Evolutionary conservation across 1,140 invertebrate species (phyloP).

Genomic region (Bradysia coprophila): DNA sequence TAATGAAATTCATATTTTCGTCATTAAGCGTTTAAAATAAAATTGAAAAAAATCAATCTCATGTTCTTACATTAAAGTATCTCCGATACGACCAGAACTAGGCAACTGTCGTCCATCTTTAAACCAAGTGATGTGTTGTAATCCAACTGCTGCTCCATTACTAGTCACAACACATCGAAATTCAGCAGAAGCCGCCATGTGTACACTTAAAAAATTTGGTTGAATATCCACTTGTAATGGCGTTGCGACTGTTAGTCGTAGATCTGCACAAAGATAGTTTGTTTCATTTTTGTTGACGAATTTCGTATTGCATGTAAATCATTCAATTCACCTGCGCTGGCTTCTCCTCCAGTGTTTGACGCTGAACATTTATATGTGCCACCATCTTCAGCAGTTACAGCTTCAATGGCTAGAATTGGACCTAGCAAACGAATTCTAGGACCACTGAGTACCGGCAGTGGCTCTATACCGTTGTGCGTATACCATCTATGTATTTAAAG

Average conservation of each 20-base stretch:
- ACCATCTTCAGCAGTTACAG: slow-evolving; percentile 46
- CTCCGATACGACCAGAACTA: slow-evolving; percentile 38
- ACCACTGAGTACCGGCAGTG: slow-evolving; percentile 38
- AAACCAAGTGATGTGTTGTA: slow-evolving; percentile 38
- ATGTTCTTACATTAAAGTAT: slow-evolving; percentile 41
- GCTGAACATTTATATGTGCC: slow-evolving; percentile 49
- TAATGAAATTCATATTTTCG: too few relatives aligned
- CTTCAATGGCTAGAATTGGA: slow-evolving; percentile 50
- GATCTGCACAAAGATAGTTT: too few relatives aligned
- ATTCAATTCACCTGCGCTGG: too few relatives aligned
- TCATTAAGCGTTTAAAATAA: too few relatives aligned
- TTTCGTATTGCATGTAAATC: too few relatives aligned
- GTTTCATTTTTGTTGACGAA: too few relatives aligned
- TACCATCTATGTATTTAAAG: slow-evolving; percentile 37
- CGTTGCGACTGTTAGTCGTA: slow-evolving; percentile 39
- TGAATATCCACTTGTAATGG: slow-evolving; percentile 50
- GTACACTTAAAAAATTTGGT: slow-evolving; percentile 49
- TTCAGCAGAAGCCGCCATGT: slow-evolving; percentile 54
- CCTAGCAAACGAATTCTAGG: slow-evolving; percentile 43
- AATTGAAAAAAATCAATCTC: too few relatives aligned
- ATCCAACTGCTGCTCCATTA: slow-evolving; percentile 22
- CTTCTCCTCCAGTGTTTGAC: slow-evolving; percentile 47
- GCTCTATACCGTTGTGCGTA: slow-evolving; percentile 39
- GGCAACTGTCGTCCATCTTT: slow-evolving; percentile 55
- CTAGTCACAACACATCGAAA: slow-evolving; percentile 47